Conservation (phyloP, 2,797 vertebrate genomes). For the Linurgus olivaceus region DNA sequence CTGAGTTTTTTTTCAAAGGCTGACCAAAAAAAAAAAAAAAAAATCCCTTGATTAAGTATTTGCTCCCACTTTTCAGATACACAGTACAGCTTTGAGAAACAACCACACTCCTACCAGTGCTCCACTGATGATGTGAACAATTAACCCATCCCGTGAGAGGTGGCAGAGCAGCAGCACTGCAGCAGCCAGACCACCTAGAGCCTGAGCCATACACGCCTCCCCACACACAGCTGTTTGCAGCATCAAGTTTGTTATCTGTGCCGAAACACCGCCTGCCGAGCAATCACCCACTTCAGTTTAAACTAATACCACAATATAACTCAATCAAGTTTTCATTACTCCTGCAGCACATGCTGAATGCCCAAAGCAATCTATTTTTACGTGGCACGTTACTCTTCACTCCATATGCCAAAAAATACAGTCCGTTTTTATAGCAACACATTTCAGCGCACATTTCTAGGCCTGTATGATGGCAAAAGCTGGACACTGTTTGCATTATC, state of each 20-base stretch:
- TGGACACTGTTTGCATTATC: background rate
- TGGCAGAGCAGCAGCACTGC: background rate
- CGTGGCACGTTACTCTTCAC: background rate
- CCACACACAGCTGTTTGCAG: background rate
- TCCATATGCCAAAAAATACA: background rate
- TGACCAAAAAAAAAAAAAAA: background rate
- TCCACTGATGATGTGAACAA: fast-evolving
- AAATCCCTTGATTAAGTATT: background rate
- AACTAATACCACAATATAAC: constrained; percentile 14
- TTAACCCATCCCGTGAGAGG: fast-evolving
- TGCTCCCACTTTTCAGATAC: background rate
- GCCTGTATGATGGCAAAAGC: background rate
- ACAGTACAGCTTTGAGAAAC: background rate
- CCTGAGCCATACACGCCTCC: fast-evolving
- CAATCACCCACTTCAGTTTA: background rate
- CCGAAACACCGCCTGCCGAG: background rate
- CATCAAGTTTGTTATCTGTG: background rate
- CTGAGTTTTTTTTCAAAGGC: background rate
- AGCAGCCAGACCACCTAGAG: background rate
- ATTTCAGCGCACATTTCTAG: background rate
- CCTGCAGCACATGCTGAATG: background rate
- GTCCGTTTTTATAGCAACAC: background rate
- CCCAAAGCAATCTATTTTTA: background rate
- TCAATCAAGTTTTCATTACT: constrained; percentile 2
- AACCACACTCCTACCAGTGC: background rate